These are phyloP conservation scores for Trichonephila clavata DNA, from an alignment of 1,140 invertebrate genomes.

Conservation along the genomic window DNA sequence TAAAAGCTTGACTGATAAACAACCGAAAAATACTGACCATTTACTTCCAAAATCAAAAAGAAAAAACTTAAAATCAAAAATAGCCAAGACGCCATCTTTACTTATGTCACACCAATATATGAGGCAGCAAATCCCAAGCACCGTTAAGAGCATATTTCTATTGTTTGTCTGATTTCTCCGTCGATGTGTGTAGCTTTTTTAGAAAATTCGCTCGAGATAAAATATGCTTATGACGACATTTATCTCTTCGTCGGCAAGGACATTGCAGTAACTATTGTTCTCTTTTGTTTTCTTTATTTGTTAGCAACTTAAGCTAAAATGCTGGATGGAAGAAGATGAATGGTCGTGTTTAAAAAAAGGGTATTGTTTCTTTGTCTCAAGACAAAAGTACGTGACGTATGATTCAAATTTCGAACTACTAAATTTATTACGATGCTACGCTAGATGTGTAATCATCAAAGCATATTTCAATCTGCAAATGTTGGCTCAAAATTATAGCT, in stretches of 20 bases:
- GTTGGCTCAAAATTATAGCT: neutral
- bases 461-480: neutral
- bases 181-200: conserved; percentile 1
- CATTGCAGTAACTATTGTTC: conserved; percentile 1
- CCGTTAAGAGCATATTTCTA: neutral
- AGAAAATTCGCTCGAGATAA: conserved; percentile 18
- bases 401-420: neutral
- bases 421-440: neutral
- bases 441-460: neutral
- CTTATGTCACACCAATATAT: neutral
- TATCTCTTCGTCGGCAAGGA: conserved; percentile 5
- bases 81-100: neutral
- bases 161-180: conserved; percentile 1
- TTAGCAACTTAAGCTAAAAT: neutral
- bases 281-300: conserved; percentile 23
- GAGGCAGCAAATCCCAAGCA: neutral
- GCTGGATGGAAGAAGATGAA: conserved; percentile 22
- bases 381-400: neutral
- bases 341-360: neutral
- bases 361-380: conserved; percentile 21
- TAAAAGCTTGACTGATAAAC: neutral
- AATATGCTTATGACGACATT: conserved; percentile 17
- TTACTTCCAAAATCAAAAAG: neutral
- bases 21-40: neutral
- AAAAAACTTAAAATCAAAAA: neutral